A percentile compares a stretch with the other conserved stretches of the same genome.
Conservation (phyloP, 2,888 invertebrate species). For the Dynastes hyllus region DNA sequence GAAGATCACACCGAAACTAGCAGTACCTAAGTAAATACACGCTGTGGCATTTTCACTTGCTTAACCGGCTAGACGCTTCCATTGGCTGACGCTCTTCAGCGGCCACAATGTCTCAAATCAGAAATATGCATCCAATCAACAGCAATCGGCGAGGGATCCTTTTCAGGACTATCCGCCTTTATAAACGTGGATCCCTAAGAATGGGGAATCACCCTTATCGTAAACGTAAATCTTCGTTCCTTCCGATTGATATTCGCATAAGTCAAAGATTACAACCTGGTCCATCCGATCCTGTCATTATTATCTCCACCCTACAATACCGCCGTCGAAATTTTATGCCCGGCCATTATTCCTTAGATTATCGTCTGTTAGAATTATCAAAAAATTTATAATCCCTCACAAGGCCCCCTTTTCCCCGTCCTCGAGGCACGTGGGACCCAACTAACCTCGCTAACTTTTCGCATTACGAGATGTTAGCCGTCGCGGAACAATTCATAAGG, state of each 20-base stretch:
- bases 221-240: background rate
- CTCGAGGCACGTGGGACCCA: background rate
- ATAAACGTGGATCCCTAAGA: background rate
- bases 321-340: conserved; percentile 8
- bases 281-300: background rate
- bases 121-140: no score
- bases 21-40: no score
- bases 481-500: conserved; percentile 54
- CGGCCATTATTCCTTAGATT: conserved; percentile 9
- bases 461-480: conserved; percentile 6
- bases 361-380: conserved; percentile 1
- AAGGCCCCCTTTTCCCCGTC: background rate
- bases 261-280: background rate
- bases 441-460: conserved; percentile 5
- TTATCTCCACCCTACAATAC: background rate
- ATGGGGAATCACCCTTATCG: background rate
- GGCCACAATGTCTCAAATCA: no score
- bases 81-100: no score
- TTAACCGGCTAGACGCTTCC: no score
- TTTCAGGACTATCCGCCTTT: no score
- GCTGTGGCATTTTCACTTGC: no score
- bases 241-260: background rate
- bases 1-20: no score
- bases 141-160: no score
- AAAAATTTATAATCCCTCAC: background rate